Conservation (phyloP, 1,140 invertebrate genomes). For the Bombus polaris region DNA sequence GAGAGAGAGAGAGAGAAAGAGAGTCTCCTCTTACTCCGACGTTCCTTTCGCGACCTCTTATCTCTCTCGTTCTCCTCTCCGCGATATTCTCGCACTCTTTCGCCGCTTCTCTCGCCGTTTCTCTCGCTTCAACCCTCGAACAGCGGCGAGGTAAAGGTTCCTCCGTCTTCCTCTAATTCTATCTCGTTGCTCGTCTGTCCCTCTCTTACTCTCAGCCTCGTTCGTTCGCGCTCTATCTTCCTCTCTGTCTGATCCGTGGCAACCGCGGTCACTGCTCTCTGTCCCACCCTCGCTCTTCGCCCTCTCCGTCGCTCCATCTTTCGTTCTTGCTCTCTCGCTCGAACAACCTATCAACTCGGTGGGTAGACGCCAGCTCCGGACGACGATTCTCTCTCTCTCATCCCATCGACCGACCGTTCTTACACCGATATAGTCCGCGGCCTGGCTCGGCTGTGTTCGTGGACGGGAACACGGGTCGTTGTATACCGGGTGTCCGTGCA, state of each 20-base stretch:
- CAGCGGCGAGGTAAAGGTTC: constrained; percentile 52
- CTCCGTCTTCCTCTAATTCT: constrained; percentile 80
- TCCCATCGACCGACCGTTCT: constrained; percentile 81
- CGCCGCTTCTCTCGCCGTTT: not conserved
- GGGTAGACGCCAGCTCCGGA: constrained; percentile 80
- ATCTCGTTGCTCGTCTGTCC: constrained; percentile 75
- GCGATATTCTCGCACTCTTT: constrained; percentile 31
- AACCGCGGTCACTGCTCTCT: constrained; percentile 49
- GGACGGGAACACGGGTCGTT: constrained; percentile 73
- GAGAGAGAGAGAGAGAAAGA: not conserved
- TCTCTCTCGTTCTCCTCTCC: not conserved
- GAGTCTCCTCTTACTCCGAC: constrained; percentile 11
- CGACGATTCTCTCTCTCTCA: constrained; percentile 80
- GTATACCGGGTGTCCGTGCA: constrained; percentile 69
- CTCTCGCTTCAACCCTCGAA: constrained; percentile 53
- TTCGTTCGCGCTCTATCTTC: constrained; percentile 46
- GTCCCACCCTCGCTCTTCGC: constrained; percentile 38
- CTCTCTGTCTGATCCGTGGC: constrained; percentile 10
- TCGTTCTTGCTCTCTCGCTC: constrained; percentile 76
- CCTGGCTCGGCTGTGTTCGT: constrained; percentile 75
- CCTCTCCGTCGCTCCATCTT: constrained; percentile 40
- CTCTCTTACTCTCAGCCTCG: constrained; percentile 76
- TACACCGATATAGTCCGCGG: constrained; percentile 80
- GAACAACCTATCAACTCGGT: constrained; percentile 83
- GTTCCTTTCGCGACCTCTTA: constrained; percentile 19